phyloP scores from a whole-genome alignment of 2,888 invertebrate species.

The Nineta flava region DNA sequence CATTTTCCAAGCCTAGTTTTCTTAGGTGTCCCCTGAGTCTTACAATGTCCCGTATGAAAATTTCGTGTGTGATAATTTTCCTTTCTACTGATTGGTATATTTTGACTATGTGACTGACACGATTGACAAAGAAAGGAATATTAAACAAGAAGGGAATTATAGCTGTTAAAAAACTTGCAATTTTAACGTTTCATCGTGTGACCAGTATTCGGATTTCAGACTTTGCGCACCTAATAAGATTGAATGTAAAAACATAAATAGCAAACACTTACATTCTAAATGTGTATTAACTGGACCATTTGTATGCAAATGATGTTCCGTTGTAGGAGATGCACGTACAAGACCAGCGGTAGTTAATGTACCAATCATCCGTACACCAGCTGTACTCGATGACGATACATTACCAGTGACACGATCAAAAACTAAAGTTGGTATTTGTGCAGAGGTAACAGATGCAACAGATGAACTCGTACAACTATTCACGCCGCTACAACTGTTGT shows the following conservation, averaged over 20 bases:
- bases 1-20: no score
- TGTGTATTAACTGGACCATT: conserved; percentile 2
- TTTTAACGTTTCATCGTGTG: no score
- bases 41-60: no score
- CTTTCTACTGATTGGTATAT: no score
- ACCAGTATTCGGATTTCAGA: no score
- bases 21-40: no score
- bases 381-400: neutral
- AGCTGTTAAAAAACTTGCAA: no score
- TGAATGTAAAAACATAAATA: neutral
- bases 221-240: no score
- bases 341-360: neutral
- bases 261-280: conserved; percentile 2
- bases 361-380: neutral
- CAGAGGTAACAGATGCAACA: neutral
- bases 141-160: no score
- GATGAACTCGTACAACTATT: neutral
- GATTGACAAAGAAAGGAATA: no score
- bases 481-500: conserved; percentile 16
- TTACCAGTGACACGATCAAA: neutral
- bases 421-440: neutral
- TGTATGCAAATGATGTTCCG: neutral
- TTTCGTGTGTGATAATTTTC: no score
- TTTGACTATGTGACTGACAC: no score
- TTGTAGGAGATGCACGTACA: neutral